Percentiles rank a stretch among this genome's conserved stretches.
phyloP scores from a whole-genome alignment of 2,113 vertebrate species.

The Climacteris rufus region DNA sequence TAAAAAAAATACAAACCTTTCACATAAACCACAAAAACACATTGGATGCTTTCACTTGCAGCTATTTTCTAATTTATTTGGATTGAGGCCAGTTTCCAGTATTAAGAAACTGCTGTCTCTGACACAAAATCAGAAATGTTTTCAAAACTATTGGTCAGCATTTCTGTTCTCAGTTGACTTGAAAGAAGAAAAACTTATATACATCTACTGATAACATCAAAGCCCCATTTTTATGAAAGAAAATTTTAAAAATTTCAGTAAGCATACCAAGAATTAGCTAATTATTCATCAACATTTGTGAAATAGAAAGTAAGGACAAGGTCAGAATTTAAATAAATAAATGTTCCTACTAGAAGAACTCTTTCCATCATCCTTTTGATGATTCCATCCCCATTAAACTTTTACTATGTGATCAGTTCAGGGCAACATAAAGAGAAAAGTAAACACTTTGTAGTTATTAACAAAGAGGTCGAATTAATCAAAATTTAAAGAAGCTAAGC shows the following conservation, averaged over 20 bases:
- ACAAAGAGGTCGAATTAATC: background rate
- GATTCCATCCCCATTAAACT: background rate
- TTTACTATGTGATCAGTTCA: background rate
- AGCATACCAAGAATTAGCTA: background rate
- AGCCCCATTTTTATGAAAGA: background rate
- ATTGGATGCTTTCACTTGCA: background rate
- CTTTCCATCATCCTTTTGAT: background rate
- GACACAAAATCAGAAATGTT: background rate
- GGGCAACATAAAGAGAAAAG: background rate
- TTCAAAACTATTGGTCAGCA: background rate
- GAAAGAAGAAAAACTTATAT: background rate
- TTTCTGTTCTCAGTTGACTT: background rate
- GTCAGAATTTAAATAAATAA: background rate
- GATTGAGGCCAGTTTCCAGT: background rate
- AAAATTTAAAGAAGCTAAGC: background rate
- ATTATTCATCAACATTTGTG: background rate
- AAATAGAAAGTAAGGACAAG: background rate
- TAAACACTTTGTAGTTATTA: background rate
- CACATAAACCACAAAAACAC: background rate
- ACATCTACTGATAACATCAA: background rate
- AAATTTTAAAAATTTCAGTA: background rate
- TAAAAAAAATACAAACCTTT: background rate
- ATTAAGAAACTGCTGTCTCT: background rate
- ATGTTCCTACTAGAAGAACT: background rate
- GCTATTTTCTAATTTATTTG: background rate